Evolutionary conservation across 2,797 vertebrate species (phyloP), one percentile per base, ranked within the genome.

Genomic region (Pygocentrus nattereri): DNA sequence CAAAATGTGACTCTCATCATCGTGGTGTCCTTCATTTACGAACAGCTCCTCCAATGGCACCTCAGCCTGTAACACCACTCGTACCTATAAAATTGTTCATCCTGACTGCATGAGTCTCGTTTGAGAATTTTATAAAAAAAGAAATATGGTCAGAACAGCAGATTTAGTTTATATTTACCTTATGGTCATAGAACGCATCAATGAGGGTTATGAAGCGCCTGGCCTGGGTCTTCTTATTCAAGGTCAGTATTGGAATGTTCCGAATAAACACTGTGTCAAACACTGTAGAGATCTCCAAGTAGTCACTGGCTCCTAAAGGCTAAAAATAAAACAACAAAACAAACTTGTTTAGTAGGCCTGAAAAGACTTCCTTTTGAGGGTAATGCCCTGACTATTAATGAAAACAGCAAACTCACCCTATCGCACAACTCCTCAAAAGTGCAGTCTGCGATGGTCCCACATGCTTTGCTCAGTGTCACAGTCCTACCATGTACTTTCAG

Each of bases 361-460:
- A 61, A 25, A 59, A 72, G 23, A 11, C 30, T 47, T 74, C 5
- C 19, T 65, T 49, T 65, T 13, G 34, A 41, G 12, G n/a, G 1
- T 21, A 69, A 69, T 58, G n/a, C 27, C 13, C 1, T 15, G 4
- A n/a, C 59, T 11, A 75, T 68, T 68, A 75, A 52, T 34, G 52
- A 38, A 50, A 18, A 67, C 0, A 58, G 12, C 3, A 79, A 92
- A 94, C 96, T 96, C 86, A 99, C 98, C 93, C 96, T 93, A 87
- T 99, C 97, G 25, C 98, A 99, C 64, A 99, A 96, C 95, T 99
- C 98, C 91, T 99, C 96, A 94, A 99, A 99, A 0, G 95, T 97
- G 91, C 97, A 98, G 95, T 99, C 97, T 84, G 93, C 94, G 52
- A 98, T 88, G 93, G 96, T 96, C 95, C 98, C 98, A 88, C 98